Conservation (phyloP, 2,888 invertebrate species). For the Scaptomyza tumidula region DNA sequence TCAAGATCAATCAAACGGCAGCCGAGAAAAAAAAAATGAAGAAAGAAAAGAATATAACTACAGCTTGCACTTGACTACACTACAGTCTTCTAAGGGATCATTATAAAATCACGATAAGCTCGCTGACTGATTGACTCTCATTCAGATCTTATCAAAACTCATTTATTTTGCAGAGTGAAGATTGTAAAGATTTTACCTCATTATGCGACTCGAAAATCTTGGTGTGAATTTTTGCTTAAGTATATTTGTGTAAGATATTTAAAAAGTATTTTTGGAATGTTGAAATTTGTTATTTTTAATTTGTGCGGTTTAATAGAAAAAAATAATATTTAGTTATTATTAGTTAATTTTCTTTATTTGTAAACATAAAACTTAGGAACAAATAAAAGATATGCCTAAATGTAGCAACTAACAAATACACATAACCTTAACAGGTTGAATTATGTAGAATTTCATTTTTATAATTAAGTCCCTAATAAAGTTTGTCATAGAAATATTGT, state of each 20-base stretch:
- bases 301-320: no score
- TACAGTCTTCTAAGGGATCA: conserved; percentile 36
- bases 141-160: conserved; percentile 38
- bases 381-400: no score
- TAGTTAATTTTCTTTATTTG: not conserved
- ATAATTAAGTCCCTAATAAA: no score
- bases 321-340: not conserved
- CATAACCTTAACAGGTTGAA: no score
- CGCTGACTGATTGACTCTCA: conserved; percentile 25
- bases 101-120: conserved; percentile 43
- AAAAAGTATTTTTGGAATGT: not conserved
- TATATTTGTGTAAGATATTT: not conserved
- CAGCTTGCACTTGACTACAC: conserved; percentile 64
- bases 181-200: conserved; percentile 23
- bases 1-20: conserved; percentile 66
- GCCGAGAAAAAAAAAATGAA: conserved; percentile 7
- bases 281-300: no score
- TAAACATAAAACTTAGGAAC: no score
- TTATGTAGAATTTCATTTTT: no score
- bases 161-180: conserved; percentile 32
- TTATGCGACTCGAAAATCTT: not conserved
- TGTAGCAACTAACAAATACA: no score
- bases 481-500: not conserved
- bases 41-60: conserved; percentile 19
- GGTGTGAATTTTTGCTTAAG: not conserved